phyloP scores from a whole-genome alignment of 2,888 invertebrate genomes.

The Aradus depressus region DNA sequence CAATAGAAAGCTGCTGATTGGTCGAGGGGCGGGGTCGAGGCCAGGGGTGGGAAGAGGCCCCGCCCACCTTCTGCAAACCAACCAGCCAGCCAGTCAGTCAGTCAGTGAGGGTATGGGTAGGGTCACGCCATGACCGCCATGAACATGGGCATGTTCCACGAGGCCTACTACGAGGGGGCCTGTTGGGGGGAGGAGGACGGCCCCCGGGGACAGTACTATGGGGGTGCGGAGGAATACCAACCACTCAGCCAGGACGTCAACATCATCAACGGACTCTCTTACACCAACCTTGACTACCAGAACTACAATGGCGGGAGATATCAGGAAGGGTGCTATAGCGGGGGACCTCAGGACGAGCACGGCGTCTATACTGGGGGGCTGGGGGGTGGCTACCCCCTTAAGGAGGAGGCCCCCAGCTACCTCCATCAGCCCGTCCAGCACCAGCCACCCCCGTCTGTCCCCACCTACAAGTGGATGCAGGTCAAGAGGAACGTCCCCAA shows the following conservation, averaged over 20 bases:
- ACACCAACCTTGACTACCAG: conserved; percentile 77
- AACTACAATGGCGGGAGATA: conserved; percentile 27
- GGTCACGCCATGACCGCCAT: conserved; percentile 37
- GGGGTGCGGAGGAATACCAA: conserved; percentile 33
- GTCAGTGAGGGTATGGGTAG: conserved; percentile 5
- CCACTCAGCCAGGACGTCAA: conserved; percentile 35
- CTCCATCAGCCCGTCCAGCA: conserved; percentile 14
- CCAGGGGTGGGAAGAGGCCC: conserved; percentile 8
- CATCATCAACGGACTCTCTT: conserved; percentile 76
- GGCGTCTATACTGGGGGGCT: no score
- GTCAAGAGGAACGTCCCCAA: conserved; percentile 93
- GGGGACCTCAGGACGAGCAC: conserved; percentile 1
- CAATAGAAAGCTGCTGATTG: conserved; percentile 24
- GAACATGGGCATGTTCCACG: conserved; percentile 52
- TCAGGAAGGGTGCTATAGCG: conserved; percentile 13
- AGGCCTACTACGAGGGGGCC: conserved; percentile 33
- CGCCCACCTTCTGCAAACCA: not conserved
- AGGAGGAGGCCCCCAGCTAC: conserved; percentile 31
- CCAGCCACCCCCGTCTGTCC: conserved; percentile 43
- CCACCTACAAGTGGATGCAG: conserved; percentile 99
- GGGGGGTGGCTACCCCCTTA: conserved; percentile 9
- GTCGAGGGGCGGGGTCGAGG: conserved; percentile 5
- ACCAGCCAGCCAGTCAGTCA: no score
- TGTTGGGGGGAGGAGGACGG: conserved; percentile 38
- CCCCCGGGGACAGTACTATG: conserved; percentile 40